Base-by-base conservation (phyloP, 1,140 invertebrate genomes). In the Drosophila busckii region DNA sequence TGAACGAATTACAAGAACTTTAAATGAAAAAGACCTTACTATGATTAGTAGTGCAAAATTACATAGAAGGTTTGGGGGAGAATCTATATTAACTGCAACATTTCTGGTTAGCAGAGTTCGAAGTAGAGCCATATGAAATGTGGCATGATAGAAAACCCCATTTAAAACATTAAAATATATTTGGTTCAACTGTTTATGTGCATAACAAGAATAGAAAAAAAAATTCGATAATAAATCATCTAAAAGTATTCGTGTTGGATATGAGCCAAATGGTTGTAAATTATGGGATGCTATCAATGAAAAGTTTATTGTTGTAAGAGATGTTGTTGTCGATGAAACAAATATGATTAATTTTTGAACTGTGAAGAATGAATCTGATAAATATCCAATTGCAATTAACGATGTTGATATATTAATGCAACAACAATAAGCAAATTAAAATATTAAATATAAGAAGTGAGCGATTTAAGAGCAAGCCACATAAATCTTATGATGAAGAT, bases 1-100 rank as follows among this genome's bases (percentile, higher is more conserved):
- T 12, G 89, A 91, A 61, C 56, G 88, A 31, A 87, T 88, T 66
- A 88, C 87, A 49, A 53, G 85, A 26, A 88, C 87, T 7, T 68
- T 89, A 16, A 87, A 75, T 8, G 87, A 88, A 84, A 89, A 82
- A 54, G 82, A 86, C 15, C 66, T 87, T 44, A 22, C 82, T 10
- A 86, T 89, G 73, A 17, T 90, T 48, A 41, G 15, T 13, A 78
- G 66, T 49, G 46, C 86, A 15, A 40, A 66, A 13, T 54, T 83
- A 31, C 15, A 62, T 23, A 84, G 78, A 49, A 15, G 17, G 8
- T 85, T 87, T 53, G 88, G 87, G 87, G 84, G 78, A 20, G 70
- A 89, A 61, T 78, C 88, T 34, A 59, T 88, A 17, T 44, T 80
- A 61, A 88, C 85, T 38, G 23, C 7, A n/a, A n/a, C n/a, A n/a